Conservation (phyloP, 2,797 vertebrate species). For the Aplochiton taeniatus region DNA sequence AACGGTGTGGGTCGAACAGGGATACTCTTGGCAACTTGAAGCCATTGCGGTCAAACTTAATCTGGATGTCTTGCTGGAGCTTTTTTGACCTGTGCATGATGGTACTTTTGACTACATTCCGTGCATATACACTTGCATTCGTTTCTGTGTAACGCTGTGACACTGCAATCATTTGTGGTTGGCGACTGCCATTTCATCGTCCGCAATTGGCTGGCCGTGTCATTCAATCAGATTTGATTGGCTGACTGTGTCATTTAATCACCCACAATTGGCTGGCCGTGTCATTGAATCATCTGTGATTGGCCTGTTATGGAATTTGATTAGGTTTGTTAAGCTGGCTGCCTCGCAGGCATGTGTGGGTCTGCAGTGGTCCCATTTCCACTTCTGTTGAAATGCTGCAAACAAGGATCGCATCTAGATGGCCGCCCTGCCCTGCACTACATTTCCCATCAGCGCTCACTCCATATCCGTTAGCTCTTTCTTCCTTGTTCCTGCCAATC, state of each 20-base stretch:
- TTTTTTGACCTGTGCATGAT: conserved; percentile 6
- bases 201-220: conserved; percentile 16
- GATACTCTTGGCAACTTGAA: too few species aligned
- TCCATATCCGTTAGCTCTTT: too few species aligned
- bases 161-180: conserved; percentile 1
- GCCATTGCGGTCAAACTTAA: too few species aligned
- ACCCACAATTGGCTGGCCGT: conserved; percentile 15
- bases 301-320: neutral
- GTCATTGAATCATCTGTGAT: neutral
- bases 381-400: conserved; percentile 15
- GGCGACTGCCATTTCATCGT: neutral
- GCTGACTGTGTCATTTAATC: conserved; percentile 10
- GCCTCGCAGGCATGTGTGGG: neutral
- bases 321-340: neutral
- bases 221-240: conserved; percentile 18
- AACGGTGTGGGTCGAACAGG: too few species aligned
- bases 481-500: too few species aligned
- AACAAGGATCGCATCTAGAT: conserved; percentile 24
- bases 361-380: conserved; percentile 31
- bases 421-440: conserved; percentile 2
- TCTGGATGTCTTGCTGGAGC: too few species aligned
- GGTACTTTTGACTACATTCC: neutral
- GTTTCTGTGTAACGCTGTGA: neutral
- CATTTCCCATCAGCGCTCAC: conserved; percentile 2
- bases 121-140: conserved; percentile 1